Base-by-base conservation (phyloP, 2,888 invertebrate genomes). In the Spisula solida region DNA sequence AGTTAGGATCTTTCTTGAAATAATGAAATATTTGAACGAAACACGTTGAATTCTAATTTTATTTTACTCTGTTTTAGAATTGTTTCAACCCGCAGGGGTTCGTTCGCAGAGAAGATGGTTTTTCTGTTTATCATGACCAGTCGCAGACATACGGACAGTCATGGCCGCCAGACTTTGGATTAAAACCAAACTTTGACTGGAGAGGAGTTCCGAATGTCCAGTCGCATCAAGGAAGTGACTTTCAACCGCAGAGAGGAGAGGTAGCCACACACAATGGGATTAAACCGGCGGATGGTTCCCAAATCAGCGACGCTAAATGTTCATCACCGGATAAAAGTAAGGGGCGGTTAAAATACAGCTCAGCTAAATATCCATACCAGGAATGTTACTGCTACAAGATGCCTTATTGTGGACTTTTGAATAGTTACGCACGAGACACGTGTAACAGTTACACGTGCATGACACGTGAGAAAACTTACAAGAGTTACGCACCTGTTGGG, bases 391-490 rank as follows among this genome's bases (percentile, higher is more conserved):
- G 81, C 31, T 89, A 83, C 41, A 83, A 79, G 55, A 80, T 86
- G 51, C 89, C 86, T 16, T 89, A 86, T 41, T 89, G 86, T n/a
- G 89, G 89, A 29, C 82, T 89, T 16, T 78, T 89, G 18, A 86
- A 86, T 75, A 86, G 78, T 41, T 89, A 89, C 79, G 89, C 89
- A 25, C 83, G 86, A 25, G 89, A 86, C 18, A 86, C 89, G 20
- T 41, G 83, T 2, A 47, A 75, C 18, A 75, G 31, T 75, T 75
- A 75, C 34, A 75, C 75, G 34, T 75, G 75, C 75, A 75, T 34
- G 75, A 34, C 75, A 75, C 75, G 75, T 75, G 75, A 75, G 25
- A 75, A 34, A 20, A 31, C 31, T 31, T 75, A 31, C 34, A 75
- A 75, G 34, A 75, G 18, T 75, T 75, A 34, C 29, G 2, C 75